phyloP scores from a whole-genome alignment of 2,113 vertebrate genomes.

The Zapornia atra region DNA sequence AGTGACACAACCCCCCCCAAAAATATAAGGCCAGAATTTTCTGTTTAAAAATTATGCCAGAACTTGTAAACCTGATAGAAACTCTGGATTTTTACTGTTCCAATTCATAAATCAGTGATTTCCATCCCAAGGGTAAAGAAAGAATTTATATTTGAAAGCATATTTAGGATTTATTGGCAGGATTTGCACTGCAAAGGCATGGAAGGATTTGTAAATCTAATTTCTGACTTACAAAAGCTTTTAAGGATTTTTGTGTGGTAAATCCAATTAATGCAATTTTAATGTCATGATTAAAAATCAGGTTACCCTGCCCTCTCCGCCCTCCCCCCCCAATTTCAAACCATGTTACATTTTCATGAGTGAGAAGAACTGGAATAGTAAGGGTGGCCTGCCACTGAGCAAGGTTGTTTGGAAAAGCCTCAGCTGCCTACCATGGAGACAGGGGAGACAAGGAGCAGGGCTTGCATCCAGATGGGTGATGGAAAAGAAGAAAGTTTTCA shows the following conservation, averaged over 20 bases:
- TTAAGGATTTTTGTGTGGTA: conserved; percentile 3
- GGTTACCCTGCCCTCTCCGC: background rate
- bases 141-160: conserved; percentile 58
- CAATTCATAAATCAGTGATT: conserved; percentile 45
- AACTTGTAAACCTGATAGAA: conserved; percentile 35
- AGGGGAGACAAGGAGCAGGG: background rate
- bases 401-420: background rate
- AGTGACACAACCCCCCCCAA: background rate
- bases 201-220: conserved; percentile 51
- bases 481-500: background rate
- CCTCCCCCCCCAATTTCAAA: background rate
- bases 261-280: conserved; percentile 40
- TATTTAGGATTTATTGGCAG: conserved; percentile 56
- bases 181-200: conserved; percentile 29
- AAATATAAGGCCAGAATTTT: background rate
- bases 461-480: background rate
- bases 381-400: background rate
- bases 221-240: conserved; percentile 34
- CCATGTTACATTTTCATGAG: background rate
- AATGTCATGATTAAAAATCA: background rate
- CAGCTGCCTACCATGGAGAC: background rate
- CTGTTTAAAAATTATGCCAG: conserved; percentile 12
- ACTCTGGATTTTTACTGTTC: conserved; percentile 21
- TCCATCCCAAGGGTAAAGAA: conserved; percentile 28
- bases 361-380: background rate